A percentile compares a stretch with the other conserved stretches of the same genome.
These are phyloP conservation scores for Pollimyrus isidori DNA, from an alignment of 2,113 vertebrate species.

Conservation along the genomic window DNA sequence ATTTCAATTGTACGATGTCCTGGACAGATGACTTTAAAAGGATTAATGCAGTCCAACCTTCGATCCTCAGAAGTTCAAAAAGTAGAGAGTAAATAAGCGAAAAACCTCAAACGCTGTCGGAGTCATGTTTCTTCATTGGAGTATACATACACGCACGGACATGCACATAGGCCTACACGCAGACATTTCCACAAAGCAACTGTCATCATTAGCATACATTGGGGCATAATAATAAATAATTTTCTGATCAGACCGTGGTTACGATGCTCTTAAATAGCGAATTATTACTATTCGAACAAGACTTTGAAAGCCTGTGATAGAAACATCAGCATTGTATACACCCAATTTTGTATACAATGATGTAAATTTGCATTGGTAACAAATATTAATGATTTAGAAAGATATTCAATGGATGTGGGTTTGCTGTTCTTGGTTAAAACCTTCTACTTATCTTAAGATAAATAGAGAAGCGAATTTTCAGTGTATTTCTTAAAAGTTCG, in stretches of 20 bases:
- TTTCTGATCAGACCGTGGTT: not conserved
- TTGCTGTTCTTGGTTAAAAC: not conserved
- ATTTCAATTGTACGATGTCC: not conserved
- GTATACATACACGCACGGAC: not conserved
- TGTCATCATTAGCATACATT: not conserved
- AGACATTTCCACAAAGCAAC: not conserved
- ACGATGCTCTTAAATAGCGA: not conserved
- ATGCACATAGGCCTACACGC: not conserved
- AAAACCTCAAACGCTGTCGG: not conserved
- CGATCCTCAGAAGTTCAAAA: not conserved
- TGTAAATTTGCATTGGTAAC: not conserved
- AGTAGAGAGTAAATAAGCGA: not conserved
- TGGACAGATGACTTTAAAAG: not conserved
- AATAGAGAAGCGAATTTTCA: not conserved
- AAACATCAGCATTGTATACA: not conserved
- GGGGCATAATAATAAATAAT: not conserved
- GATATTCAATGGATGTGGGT: not conserved
- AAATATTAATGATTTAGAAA: not conserved
- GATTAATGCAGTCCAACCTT: not conserved
- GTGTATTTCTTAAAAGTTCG: not conserved
- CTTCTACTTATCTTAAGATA: not conserved
- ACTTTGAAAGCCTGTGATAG: not conserved
- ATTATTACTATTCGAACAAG: not conserved
- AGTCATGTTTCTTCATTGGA: not conserved
- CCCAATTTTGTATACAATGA: not conserved